Conservation (phyloP, 2,113 vertebrate genomes). For the Eleginops maclovinus region DNA sequence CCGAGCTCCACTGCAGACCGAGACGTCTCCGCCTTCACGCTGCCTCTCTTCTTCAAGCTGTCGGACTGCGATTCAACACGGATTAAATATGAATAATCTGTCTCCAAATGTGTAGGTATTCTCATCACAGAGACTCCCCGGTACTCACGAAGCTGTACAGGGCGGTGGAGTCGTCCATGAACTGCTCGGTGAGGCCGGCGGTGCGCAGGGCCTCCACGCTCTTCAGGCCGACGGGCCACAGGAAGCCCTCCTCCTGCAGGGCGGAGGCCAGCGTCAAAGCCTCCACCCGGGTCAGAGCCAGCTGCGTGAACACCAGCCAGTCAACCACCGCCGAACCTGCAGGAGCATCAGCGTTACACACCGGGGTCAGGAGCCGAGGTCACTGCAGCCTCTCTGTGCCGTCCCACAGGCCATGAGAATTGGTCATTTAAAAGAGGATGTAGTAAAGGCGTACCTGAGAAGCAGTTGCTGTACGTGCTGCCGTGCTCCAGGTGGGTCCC, state of each 20-base stretch:
- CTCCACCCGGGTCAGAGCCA: slow-evolving; percentile 88
- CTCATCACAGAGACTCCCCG: background rate
- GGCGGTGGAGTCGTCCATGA: slow-evolving; percentile 92
- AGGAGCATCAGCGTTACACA: background rate
- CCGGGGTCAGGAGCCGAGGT: too few species aligned
- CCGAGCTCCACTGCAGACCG: slow-evolving; percentile 89
- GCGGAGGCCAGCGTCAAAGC: slow-evolving; percentile 90
- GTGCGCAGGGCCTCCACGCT: slow-evolving; percentile 86
- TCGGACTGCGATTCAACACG: slow-evolving; percentile 83
- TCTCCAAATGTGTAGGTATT: background rate
- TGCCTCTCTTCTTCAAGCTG: slow-evolving; percentile 86
- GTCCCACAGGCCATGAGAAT: too few species aligned
- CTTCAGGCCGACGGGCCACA: slow-evolving; percentile 86
- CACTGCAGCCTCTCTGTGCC: too few species aligned
- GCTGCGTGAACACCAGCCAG: slow-evolving; percentile 91
- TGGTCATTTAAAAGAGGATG: too few species aligned
- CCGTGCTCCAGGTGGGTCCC: slow-evolving; percentile 90
- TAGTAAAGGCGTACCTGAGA: slow-evolving; percentile 85
- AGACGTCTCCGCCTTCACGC: slow-evolving; percentile 86
- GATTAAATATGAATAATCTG: background rate
- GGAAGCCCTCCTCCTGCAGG: slow-evolving; percentile 91
- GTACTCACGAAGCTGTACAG: slow-evolving; percentile 93
- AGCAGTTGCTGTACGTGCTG: slow-evolving; percentile 92
- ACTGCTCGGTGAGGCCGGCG: slow-evolving; percentile 87
- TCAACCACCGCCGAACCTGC: slow-evolving; percentile 92